phyloP scores from a whole-genome alignment of 1,140 invertebrate genomes.

The Euschistus heros region DNA sequence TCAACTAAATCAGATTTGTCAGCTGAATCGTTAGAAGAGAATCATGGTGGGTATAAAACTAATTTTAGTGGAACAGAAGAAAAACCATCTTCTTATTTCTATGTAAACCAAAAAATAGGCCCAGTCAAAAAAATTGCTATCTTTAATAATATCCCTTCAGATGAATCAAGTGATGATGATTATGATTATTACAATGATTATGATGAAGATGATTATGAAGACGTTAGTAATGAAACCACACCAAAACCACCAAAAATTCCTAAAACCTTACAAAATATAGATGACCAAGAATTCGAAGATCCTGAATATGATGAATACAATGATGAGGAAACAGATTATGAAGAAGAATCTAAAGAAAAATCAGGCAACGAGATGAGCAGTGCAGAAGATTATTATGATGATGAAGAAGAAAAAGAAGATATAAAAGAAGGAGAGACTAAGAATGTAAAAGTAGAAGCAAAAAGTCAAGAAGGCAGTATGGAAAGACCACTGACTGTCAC shows the following conservation, averaged over 20 bases:
- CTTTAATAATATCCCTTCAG: neutral
- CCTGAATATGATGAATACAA: slow-evolving; percentile 25
- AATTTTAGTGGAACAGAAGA: no score
- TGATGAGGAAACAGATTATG: slow-evolving; percentile 23
- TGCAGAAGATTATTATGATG: neutral
- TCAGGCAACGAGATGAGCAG: neutral
- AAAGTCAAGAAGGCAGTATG: neutral
- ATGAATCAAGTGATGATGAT: slow-evolving; percentile 16
- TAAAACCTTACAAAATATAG: neutral
- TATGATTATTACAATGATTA: slow-evolving; percentile 24
- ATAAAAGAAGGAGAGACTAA: neutral
- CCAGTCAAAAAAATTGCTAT: no score
- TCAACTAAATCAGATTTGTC: no score
- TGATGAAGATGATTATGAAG: slow-evolving; percentile 23
- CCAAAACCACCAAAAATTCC: neutral
- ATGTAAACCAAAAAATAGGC: no score
- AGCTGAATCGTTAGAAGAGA: no score
- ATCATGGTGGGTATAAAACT: no score
- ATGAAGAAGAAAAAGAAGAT: slow-evolving; percentile 6
- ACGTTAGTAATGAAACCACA: neutral
- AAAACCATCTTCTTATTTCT: no score
- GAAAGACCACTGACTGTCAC: neutral
- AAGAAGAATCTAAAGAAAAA: slow-evolving; percentile 23
- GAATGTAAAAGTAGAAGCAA: neutral
- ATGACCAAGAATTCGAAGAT: neutral